A percentile compares a stretch with the other conserved stretches of the same genome.
phyloP scores from a whole-genome alignment of 2,113 vertebrate genomes.

The Merops nubicus region DNA sequence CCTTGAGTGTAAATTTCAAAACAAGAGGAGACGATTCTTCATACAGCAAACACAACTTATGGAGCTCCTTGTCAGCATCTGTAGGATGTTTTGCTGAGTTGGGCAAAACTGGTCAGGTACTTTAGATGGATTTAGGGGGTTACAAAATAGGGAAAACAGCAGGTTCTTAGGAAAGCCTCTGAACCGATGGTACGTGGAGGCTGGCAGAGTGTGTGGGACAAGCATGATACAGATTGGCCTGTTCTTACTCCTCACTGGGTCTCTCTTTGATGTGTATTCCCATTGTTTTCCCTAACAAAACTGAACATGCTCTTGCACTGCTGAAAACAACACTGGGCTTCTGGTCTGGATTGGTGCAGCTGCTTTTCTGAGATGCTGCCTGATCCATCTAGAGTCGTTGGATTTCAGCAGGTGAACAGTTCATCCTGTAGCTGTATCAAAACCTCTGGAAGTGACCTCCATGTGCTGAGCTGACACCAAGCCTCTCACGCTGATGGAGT shows the following conservation, averaged over 20 bases:
- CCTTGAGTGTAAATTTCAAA: neutral
- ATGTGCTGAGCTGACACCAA: neutral
- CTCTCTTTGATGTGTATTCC: neutral
- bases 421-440: neutral
- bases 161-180: neutral
- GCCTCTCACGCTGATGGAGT: neutral
- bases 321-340: neutral
- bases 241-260: rapidly evolving
- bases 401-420: neutral
- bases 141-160: neutral
- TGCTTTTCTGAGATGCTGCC: neutral
- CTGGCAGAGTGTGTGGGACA: neutral
- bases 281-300: neutral
- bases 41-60: neutral
- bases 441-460: neutral
- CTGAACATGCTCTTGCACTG: neutral
- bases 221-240: rapidly evolving
- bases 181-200: neutral
- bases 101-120: neutral
- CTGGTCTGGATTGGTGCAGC: neutral
- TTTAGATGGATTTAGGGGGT: neutral
- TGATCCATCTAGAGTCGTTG: neutral
- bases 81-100: neutral
- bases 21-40: neutral
- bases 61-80: neutral